Evolutionary conservation across 2,113 vertebrate genomes (phyloP), one percentile per base, ranked within the genome.

Genomic region (Oreotragus oreotragus): DNA sequence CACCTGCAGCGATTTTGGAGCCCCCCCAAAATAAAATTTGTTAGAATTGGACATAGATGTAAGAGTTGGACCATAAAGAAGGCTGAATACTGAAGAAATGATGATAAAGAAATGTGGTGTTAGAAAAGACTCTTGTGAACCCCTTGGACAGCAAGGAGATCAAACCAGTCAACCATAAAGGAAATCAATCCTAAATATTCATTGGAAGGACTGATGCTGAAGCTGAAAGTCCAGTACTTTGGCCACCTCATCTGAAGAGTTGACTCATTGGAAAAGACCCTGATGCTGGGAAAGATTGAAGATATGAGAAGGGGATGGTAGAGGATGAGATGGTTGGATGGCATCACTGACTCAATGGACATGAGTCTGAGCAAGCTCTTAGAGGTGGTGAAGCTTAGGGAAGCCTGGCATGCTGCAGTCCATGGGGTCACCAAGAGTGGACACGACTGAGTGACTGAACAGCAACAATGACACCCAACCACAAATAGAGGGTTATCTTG

Each of bases 11-110:
- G 64, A 66, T 66, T 66, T 66, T 66, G 64, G 17, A 66, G 64
- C 2, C 8, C 2, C 2, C 16, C 0, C 2, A 10, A 21, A 36
- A 66, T 21, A 36, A 66, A 66, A 9, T 66, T n/a, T 66, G 7
- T n/a, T 66, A 21, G 4, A 36, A 66, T 36, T 66, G 17, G 62
- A 66, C 10, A 39, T 23, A 70, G n/a, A 39, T 70, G n/a, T 39
- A 21, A 39, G 57, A 58, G 1, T 39, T 73, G 10, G 19, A 39
- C n/a, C 10, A 39, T 39, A 23, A 73, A 73, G n/a, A 73, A 39
- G 19, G 66, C 66, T 39, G n/a, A 73, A 23, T 12, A 39, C 10
- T 73, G n/a, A 73, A 70, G n/a, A 70, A 36, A 0, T 39, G 19
- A 73, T 73, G n/a, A 11, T 3, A 23, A 12, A 11, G 25, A 73